Evolutionary conservation across 2,113 vertebrate species (phyloP).

Genomic region (Myrmophylax atrothorax): DNA sequence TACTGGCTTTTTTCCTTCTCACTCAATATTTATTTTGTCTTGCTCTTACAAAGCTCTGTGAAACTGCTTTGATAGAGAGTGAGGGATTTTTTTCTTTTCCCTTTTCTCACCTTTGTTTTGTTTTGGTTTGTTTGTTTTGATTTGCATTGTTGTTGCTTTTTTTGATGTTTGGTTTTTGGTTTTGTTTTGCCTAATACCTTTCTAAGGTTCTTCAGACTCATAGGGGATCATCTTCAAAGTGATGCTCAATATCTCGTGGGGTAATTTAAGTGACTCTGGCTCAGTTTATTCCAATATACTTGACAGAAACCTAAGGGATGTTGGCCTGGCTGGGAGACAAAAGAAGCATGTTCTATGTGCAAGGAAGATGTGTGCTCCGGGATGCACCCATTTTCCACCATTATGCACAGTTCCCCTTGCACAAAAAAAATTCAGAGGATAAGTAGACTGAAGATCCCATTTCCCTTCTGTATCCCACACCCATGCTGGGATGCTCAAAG

Average conservation of each 20-base stretch:
- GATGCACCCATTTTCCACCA: background rate
- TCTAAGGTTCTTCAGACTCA: background rate
- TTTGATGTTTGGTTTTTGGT: background rate
- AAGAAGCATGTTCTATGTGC: background rate
- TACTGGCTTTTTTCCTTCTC: slow-evolving; percentile 45
- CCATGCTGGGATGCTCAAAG: background rate
- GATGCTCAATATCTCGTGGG: background rate
- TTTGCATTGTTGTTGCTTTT: background rate
- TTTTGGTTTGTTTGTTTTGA: background rate
- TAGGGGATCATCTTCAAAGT: background rate
- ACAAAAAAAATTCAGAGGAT: background rate
- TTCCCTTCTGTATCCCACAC: background rate
- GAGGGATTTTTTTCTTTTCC: accelerated
- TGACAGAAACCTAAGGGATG: background rate
- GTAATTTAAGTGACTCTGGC: background rate
- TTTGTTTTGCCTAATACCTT: background rate
- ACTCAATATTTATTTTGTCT: slow-evolving; percentile 64
- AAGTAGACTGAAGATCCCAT: background rate
- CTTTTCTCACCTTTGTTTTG: accelerated
- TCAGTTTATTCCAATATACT: background rate
- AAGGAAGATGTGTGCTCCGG: background rate
- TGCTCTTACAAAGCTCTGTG: slow-evolving; percentile 18
- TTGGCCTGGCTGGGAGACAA: background rate
- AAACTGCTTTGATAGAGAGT: slow-evolving; percentile 38
- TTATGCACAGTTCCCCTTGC: background rate